These are phyloP conservation scores for Pseudotriccus pelzelni DNA, from an alignment of 2,797 vertebrate species.

Conservation along the genomic window DNA sequence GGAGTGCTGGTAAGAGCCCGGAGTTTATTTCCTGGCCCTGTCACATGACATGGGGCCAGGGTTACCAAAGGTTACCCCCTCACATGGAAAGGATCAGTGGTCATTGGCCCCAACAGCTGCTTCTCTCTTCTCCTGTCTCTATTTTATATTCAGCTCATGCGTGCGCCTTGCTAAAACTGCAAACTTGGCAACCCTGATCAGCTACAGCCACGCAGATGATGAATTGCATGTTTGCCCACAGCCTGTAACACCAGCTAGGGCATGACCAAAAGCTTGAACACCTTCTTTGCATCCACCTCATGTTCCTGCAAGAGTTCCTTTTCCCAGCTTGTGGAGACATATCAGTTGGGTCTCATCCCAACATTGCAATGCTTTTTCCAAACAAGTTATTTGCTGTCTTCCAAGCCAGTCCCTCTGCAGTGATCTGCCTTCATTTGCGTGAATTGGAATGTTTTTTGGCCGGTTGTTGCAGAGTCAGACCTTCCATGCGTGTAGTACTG, in stretches of 20 bases:
- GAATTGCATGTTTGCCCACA: neutral
- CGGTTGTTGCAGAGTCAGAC: neutral
- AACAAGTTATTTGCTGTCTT: neutral
- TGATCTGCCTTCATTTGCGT: rapidly evolving
- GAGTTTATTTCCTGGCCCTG: conserved; percentile 59
- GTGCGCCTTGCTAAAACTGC: neutral
- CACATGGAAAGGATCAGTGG: conserved; percentile 52
- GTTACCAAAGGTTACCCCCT: conserved; percentile 52
- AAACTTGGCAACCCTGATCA: neutral
- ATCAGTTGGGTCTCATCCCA: neutral
- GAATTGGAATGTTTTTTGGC: neutral
- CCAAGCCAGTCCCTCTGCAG: neutral
- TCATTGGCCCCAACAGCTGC: neutral
- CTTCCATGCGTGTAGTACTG: neutral
- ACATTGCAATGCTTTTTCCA: neutral
- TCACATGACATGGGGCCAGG: conserved; percentile 44
- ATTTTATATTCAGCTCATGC: neutral
- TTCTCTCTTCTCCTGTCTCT: conserved; percentile 4
- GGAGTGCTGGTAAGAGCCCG: conserved; percentile 51
- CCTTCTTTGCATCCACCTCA: neutral
- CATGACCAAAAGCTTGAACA: neutral
- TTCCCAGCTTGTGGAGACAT: neutral
- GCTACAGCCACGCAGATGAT: neutral
- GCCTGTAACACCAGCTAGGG: neutral
- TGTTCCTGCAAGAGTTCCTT: neutral